Base-by-base conservation (phyloP, 2,797 vertebrate genomes). In the Urosaurus nigricauda region DNA sequence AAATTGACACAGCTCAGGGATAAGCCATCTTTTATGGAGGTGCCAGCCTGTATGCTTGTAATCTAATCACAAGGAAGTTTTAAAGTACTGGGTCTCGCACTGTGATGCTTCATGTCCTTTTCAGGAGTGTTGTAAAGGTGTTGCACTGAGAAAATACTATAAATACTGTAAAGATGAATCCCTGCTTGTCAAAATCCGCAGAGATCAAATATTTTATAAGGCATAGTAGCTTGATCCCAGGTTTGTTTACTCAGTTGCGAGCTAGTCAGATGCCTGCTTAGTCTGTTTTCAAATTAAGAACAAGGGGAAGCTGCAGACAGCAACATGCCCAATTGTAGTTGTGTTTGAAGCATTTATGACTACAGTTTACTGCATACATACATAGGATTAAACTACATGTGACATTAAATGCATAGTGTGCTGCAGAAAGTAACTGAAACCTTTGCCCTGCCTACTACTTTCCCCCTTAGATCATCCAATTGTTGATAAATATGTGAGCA, bases 1-100 rank as follows among this genome's bases (percentile, higher is more conserved):
- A 68, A 83, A 88, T 77, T 88, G 87, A 77, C n/a, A 77, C 60
- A 83, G n/a, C 21, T 78, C 40, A 56, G 40, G 71, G 58, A 77
- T 75, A 53, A 77, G 73, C 73, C n/a, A 16, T 19, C 5, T 77
- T 83, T 77, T 53, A 83, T 37, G 35, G 56, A 29, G 32, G 43
- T 65, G 71, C 71, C 71, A 13, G 32, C 37, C 21, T 29, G 9
- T 17, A 37, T 37, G 43, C 37, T 58, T 71, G 68, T 58, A 87
- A 81, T 87, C 65, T 81, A 73, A 87, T 81, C 35, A 16, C n/a
- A 71, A 71, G 35, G 3, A 1, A 53, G 58, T 51, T 77, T 88
- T 75, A 65, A 83, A 83, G 43, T 65, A 68, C 40, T 19, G 19
- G 60, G 53, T 68, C 60, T 77, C 77, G 71, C 73, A 68, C 58